Evolutionary conservation across 2,888 invertebrate species (phyloP).

Genomic region (Eremobia ochroleuca): DNA sequence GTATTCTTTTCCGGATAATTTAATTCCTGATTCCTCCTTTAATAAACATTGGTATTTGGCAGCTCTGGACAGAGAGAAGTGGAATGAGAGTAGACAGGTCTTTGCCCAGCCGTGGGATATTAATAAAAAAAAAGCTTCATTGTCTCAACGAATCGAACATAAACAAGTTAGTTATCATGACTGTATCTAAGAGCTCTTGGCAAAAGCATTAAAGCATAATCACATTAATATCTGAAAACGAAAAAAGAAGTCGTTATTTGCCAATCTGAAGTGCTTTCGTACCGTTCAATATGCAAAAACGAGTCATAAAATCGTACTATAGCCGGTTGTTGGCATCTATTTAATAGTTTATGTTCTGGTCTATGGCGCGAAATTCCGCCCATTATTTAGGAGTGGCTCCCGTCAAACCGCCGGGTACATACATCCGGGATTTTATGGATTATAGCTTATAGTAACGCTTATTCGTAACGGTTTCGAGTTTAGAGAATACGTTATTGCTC

Average conservation of each 20-base stretch:
- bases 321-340: conserved; percentile 75
- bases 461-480: conserved; percentile 46
- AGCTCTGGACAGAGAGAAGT: not conserved
- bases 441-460: conserved; percentile 66
- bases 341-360: conserved; percentile 83
- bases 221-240: conserved; percentile 12
- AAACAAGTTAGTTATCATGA: not conserved
- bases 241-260: conserved; percentile 49
- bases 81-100: no score
- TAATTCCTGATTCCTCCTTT: no score
- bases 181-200: not conserved
- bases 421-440: conserved; percentile 79
- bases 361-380: conserved; percentile 84
- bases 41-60: not conserved
- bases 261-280: conserved; percentile 44
- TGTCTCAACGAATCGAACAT: not conserved
- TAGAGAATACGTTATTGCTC: conserved; percentile 20
- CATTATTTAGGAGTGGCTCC: conserved; percentile 82
- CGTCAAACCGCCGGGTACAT: conserved; percentile 78
- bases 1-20: no score
- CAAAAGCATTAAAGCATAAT: conserved; percentile 11
- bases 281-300: conserved; percentile 77
- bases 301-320: conserved; percentile 79
- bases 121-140: not conserved
- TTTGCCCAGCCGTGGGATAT: not conserved